phyloP scores from a whole-genome alignment of 2,888 invertebrate genomes.

The Erpobdella octoculata region DNA sequence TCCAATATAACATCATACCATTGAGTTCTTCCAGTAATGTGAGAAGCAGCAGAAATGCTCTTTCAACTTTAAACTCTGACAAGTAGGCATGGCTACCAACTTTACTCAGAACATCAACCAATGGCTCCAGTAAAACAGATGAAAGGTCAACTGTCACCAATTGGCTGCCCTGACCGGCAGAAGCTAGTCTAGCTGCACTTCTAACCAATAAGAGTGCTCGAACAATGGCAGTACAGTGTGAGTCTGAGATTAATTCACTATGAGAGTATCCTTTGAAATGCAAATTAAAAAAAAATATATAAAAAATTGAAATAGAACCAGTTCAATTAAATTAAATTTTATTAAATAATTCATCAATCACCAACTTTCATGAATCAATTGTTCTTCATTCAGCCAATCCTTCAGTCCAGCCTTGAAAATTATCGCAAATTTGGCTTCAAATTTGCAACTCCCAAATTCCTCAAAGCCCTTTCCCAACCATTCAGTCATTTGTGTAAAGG shows the following conservation, averaged over 20 bases:
- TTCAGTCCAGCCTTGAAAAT: background rate
- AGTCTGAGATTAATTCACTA: background rate
- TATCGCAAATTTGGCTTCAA: background rate
- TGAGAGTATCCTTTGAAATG: background rate
- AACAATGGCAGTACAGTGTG: slow-evolving; percentile 8
- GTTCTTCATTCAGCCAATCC: too few species aligned
- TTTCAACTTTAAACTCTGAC: slow-evolving; percentile 17
- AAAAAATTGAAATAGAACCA: too few species aligned
- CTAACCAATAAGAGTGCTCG: background rate
- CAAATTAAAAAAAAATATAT: too few species aligned
- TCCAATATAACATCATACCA: too few species aligned
- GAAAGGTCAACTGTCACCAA: background rate
- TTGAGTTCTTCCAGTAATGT: background rate
- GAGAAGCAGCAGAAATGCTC: slow-evolving; percentile 7
- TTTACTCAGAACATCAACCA: slow-evolving; percentile 4
- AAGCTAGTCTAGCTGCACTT: background rate
- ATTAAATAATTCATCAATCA: too few species aligned
- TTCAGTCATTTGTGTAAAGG: background rate
- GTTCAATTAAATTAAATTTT: too few species aligned
- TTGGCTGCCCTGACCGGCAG: background rate
- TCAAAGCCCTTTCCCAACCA: background rate
- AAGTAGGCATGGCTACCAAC: slow-evolving; percentile 12
- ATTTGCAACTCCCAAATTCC: background rate
- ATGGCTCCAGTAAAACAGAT: background rate
- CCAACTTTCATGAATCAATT: too few species aligned